phyloP scores from a whole-genome alignment of 2,113 vertebrate genomes.

The Balaenoptera acutorostrata region DNA sequence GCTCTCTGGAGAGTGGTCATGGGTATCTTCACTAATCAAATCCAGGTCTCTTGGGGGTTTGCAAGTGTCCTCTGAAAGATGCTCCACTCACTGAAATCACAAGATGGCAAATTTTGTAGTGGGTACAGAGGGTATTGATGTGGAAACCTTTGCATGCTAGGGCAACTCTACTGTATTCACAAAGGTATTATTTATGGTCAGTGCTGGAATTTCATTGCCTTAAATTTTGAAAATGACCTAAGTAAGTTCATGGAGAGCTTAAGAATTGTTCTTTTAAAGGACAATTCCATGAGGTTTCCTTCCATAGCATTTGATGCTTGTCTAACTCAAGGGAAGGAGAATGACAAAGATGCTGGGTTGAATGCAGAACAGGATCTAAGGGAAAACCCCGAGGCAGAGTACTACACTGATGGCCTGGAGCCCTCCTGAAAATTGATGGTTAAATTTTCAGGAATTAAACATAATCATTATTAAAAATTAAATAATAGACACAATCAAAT shows the following conservation, averaged over 20 bases:
- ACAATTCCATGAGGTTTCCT: background rate
- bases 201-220: background rate
- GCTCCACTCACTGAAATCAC: background rate
- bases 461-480: background rate
- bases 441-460: background rate
- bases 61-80: background rate
- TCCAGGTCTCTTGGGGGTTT: background rate
- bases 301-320: background rate
- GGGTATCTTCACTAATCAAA: background rate
- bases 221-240: background rate
- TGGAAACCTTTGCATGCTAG: background rate
- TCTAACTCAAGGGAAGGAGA: background rate
- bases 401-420: background rate
- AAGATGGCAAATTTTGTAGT: background rate
- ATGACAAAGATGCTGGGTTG: background rate
- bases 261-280: background rate
- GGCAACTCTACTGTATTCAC: background rate
- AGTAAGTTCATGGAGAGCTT: background rate
- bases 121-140: background rate
- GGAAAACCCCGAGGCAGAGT: background rate
- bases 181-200: background rate
- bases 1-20: background rate
- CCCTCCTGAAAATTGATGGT: background rate
- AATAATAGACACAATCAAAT: background rate
- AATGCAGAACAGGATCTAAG: background rate